Percentiles rank a stretch among this genome's conserved stretches.
Conservation (phyloP, 2,113 vertebrate genomes). For the Microcebus griseorufus region DNA sequence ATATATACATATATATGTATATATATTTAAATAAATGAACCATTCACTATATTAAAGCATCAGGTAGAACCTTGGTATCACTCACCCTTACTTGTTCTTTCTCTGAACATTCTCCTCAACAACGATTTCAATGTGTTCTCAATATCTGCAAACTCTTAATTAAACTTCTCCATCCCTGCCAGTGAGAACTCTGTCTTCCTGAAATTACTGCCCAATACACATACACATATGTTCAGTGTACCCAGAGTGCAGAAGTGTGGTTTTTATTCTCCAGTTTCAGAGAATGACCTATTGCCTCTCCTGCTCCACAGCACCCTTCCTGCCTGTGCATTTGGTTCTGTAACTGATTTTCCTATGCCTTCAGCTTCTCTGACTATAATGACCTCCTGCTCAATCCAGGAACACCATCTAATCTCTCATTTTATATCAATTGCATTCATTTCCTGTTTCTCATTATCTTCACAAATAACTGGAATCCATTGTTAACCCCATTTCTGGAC, state of each 20-base stretch:
- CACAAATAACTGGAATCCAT: not conserved
- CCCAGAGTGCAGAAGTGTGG: not conserved
- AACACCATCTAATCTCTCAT: not conserved
- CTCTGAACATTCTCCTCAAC: not conserved
- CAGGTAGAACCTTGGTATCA: not conserved
- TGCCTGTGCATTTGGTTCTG: not conserved
- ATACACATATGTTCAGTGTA: not conserved
- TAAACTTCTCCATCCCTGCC: not conserved
- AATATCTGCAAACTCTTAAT: not conserved
- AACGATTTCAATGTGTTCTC: not conserved
- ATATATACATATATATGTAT: not conserved
- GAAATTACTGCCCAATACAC: not conserved
- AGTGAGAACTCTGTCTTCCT: not conserved
- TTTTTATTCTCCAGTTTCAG: not conserved
- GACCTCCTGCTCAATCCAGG: not conserved
- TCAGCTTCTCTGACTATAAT: not conserved
- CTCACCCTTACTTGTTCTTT: not conserved
- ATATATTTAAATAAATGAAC: not conserved
- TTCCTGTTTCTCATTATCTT: not conserved
- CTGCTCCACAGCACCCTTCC: not conserved
- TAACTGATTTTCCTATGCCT: not conserved
- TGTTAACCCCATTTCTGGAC: not conserved
- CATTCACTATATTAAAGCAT: not conserved
- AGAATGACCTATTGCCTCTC: not conserved
- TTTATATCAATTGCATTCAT: not conserved